Conservation (phyloP, 2,888 invertebrate species). For the Fragum fragum region DNA sequence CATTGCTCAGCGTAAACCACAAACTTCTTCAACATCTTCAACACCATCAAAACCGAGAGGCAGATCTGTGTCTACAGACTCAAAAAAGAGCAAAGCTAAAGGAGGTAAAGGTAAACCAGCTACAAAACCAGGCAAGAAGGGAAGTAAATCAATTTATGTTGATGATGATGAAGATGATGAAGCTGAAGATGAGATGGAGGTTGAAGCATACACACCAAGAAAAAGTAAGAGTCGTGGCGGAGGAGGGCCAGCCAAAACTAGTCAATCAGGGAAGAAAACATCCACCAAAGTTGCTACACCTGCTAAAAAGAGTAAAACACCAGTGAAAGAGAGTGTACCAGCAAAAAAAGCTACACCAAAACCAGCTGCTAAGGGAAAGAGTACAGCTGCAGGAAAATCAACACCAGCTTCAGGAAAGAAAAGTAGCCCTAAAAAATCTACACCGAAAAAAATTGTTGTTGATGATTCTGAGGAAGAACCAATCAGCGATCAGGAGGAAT, state of each 20-base stretch:
- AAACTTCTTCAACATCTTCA: neutral
- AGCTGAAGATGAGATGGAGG: constrained; percentile 28
- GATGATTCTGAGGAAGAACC: constrained; percentile 38
- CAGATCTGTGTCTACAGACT: constrained; percentile 10
- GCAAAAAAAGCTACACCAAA: constrained; percentile 20
- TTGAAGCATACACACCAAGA: constrained; percentile 23
- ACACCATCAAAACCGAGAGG: neutral
- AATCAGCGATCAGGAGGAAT: constrained; percentile 34
- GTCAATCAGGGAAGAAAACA: constrained; percentile 3
- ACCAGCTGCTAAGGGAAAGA: neutral
- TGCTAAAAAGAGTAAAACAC: neutral
- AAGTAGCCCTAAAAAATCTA: neutral
- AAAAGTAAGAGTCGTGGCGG: constrained; percentile 33
- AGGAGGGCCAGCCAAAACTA: neutral
- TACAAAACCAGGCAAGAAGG: constrained; percentile 4
- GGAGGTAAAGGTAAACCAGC: constrained; percentile 2
- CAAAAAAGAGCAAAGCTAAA: constrained; percentile 14
- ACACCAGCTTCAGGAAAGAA: constrained; percentile 9
- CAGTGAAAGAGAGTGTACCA: neutral
- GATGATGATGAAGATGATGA: constrained; percentile 23
- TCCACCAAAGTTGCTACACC: neutral
- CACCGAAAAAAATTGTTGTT: neutral
- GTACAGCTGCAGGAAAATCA: constrained; percentile 14
- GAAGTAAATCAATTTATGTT: neutral
- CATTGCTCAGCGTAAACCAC: constrained; percentile 25